Evolutionary conservation across 2,797 vertebrate species (phyloP).

Genomic region (Triplophysa yarkandensis): DNA sequence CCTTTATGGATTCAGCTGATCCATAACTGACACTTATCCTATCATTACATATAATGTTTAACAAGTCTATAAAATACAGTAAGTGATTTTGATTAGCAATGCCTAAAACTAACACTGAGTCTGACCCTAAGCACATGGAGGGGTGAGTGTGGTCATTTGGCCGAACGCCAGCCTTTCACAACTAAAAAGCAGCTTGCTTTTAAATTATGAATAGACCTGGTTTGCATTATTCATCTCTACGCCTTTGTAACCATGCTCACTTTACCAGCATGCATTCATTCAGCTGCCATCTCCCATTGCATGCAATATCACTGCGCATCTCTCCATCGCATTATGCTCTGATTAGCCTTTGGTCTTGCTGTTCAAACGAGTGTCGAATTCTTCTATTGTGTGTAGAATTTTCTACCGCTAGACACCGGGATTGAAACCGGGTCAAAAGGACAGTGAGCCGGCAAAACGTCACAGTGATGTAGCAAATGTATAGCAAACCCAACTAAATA

Average conservation of each 20-base stretch:
- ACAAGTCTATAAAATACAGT: not conserved
- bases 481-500: not conserved
- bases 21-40: not conserved
- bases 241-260: slow-evolving; percentile 69
- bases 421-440: slow-evolving; percentile 21
- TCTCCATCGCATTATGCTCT: slow-evolving; percentile 40
- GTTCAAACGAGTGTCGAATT: slow-evolving; percentile 50
- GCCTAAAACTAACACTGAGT: slow-evolving; percentile 15
- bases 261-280: slow-evolving; percentile 62
- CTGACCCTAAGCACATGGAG: slow-evolving; percentile 35
- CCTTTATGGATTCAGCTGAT: not conserved
- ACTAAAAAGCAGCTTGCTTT: slow-evolving; percentile 64
- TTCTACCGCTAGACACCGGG: slow-evolving; percentile 28
- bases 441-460: not conserved
- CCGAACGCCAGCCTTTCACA: slow-evolving; percentile 60
- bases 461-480: not conserved
- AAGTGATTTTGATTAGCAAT: not conserved
- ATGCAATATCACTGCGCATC: slow-evolving; percentile 44
- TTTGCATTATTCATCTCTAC: slow-evolving; percentile 77
- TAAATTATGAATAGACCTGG: slow-evolving; percentile 73
- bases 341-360: slow-evolving; percentile 42
- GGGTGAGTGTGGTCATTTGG: slow-evolving; percentile 50
- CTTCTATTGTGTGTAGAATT: slow-evolving; percentile 41
- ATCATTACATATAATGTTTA: not conserved
- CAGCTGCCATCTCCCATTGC: slow-evolving; percentile 33